These are phyloP conservation scores for Rhea americana DNA, from an alignment of 2,113 vertebrate genomes.

Conservation along the genomic window DNA sequence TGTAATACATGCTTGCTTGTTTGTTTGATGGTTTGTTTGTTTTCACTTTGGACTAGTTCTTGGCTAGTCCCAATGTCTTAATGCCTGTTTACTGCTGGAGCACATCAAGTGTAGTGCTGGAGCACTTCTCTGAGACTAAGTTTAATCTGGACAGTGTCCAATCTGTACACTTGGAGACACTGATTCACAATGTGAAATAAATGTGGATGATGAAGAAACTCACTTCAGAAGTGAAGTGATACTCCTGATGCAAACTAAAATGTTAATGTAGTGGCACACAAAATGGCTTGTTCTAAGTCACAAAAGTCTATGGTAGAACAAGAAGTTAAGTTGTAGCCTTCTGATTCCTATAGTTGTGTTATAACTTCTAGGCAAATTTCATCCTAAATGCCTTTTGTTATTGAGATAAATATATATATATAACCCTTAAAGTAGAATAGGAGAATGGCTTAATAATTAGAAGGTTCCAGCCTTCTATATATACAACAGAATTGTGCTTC, in stretches of 20 bases:
- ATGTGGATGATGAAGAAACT: neutral
- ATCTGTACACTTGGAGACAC: rapidly evolving
- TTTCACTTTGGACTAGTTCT: neutral
- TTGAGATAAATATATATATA: neutral
- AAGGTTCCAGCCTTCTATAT: neutral
- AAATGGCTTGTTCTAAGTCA: neutral
- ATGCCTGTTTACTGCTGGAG: neutral
- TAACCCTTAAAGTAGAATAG: neutral
- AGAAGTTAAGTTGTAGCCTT: rapidly evolving
- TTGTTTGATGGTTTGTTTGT: neutral
- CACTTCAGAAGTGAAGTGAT: neutral
- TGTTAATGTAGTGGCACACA: neutral
- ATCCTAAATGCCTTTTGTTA: neutral
- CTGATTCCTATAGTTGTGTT: rapidly evolving
- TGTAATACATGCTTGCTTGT: neutral
- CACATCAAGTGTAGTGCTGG: rapidly evolving
- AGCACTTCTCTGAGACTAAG: neutral
- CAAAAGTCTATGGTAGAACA: rapidly evolving
- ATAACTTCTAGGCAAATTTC: neutral
- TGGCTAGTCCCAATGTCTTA: neutral
- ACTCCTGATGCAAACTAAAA: neutral
- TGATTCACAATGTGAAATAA: neutral
- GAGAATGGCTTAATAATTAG: neutral
- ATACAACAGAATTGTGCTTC: neutral
- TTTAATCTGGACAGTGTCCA: neutral